Conservation (phyloP, 2,113 vertebrate species). For the Ammospiza nelsoni region DNA sequence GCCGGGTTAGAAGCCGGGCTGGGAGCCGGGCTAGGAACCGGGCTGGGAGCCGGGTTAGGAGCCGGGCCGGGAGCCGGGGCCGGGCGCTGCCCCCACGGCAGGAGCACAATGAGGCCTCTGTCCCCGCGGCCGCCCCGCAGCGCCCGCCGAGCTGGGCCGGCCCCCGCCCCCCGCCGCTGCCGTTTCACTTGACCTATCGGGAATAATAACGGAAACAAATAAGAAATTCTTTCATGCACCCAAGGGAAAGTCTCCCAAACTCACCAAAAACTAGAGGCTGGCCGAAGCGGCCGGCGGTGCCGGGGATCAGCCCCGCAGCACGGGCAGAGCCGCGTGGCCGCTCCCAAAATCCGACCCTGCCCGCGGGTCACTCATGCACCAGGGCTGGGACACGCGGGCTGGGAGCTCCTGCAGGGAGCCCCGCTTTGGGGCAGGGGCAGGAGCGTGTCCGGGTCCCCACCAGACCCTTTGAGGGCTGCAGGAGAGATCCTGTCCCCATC, state of each 20-base stretch:
- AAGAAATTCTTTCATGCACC: conserved; percentile 12
- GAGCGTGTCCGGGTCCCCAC: background rate
- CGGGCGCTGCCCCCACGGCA: conserved; percentile 11
- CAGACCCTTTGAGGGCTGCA: background rate
- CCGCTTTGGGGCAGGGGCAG: background rate
- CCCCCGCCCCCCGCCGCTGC: background rate
- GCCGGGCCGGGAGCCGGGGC: background rate
- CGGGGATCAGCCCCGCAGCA: background rate
- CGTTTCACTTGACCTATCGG: conserved; percentile 67
- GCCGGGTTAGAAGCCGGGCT: too few species aligned
- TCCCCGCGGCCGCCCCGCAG: background rate
- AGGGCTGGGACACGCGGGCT: accelerated
- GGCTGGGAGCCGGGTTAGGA: too few species aligned
- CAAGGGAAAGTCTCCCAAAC: conserved; percentile 19
- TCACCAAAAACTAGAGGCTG: background rate
- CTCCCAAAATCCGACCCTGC: background rate
- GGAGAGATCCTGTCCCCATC: background rate
- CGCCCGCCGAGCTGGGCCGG: background rate
- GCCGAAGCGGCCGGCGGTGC: background rate
- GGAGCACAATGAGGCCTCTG: conserved; percentile 65
- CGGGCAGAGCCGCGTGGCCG: background rate
- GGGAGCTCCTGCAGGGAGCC: background rate
- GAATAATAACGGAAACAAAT: conserved; percentile 63
- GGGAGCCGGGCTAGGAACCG: background rate
- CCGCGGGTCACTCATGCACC: background rate